Conservation (phyloP, 2,797 vertebrate genomes). For the Arnoldichthys spilopterus region DNA sequence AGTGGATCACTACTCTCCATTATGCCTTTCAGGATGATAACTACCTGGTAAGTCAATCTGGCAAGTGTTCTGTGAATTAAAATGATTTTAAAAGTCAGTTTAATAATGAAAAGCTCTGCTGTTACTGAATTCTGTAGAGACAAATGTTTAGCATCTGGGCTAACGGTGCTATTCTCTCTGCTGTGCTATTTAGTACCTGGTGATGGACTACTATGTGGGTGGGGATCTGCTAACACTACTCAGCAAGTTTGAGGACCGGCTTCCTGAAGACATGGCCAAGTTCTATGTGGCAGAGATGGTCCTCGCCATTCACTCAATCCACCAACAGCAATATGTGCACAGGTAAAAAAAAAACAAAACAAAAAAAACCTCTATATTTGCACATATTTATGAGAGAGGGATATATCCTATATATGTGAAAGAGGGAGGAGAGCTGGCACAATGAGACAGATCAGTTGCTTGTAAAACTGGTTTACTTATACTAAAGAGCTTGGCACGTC, state of each 20-base stretch:
- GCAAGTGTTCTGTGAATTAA: background rate
- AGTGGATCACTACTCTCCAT: conserved; percentile 97
- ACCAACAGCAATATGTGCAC: conserved; percentile 96
- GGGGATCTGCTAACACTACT: conserved; percentile 95
- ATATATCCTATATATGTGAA: too few relatives aligned
- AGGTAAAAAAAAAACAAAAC: too few relatives aligned
- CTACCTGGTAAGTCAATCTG: conserved; percentile 82
- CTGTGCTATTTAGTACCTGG: conserved; percentile 81
- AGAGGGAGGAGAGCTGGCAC: background rate
- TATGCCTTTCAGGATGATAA: conserved; percentile 98
- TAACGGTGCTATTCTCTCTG: background rate
- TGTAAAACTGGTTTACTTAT: conserved; percentile 24
- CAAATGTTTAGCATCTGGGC: background rate
- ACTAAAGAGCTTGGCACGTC: background rate
- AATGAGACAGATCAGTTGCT: conserved; percentile 23
- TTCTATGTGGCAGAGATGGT: conserved; percentile 99
- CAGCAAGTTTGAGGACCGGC: conserved; percentile 96
- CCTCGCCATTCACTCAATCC: conserved; percentile 94
- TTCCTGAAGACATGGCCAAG: conserved; percentile 94
- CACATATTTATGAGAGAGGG: too few relatives aligned
- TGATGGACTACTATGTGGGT: conserved; percentile 99
- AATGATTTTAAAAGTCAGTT: too few relatives aligned
- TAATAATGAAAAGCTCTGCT: too few relatives aligned
- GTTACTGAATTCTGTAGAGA: too few relatives aligned
- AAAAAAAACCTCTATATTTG: too few relatives aligned